Conservation (phyloP, 53 echinoderm and acorn worm genomes). For the Arbacia lixula region DNA sequence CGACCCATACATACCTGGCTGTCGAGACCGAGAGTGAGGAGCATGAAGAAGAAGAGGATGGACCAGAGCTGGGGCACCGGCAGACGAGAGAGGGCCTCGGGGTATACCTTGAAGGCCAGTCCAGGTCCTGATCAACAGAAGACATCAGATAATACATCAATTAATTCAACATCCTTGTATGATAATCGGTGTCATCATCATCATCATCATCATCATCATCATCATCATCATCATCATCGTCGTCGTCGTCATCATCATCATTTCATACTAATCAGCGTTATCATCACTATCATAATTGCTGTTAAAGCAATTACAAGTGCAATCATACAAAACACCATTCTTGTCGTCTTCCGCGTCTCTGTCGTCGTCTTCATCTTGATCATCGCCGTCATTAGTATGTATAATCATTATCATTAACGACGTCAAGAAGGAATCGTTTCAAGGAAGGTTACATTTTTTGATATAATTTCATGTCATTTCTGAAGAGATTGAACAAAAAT, state of each 20-base stretch:
- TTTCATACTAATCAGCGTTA: slow-evolving; percentile 58
- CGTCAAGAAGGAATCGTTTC: too few relatives aligned
- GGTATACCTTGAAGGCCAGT: slow-evolving; percentile 70
- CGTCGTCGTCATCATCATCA: background rate
- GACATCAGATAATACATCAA: too few relatives aligned
- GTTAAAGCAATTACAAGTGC: too few relatives aligned
- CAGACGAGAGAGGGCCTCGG: slow-evolving; percentile 65
- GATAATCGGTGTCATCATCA: background rate
- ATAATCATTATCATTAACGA: too few relatives aligned
- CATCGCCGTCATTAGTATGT: too few relatives aligned
- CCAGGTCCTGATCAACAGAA: slow-evolving; percentile 76
- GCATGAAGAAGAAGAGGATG: slow-evolving; percentile 76
- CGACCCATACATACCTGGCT: slow-evolving; percentile 76
- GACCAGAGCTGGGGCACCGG: slow-evolving; percentile 76
- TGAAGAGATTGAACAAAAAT: too few relatives aligned
- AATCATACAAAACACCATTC: too few relatives aligned
- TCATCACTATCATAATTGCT: slow-evolving; percentile 49
- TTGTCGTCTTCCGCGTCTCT: too few relatives aligned
- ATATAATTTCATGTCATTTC: too few relatives aligned
- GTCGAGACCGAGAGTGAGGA: slow-evolving; percentile 70
- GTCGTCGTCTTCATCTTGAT: too few relatives aligned
- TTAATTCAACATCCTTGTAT: background rate
- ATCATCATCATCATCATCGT: background rate
- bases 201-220: background rate
- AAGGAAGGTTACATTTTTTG: too few relatives aligned